phyloP scores from a whole-genome alignment of 2,113 vertebrate genomes.

The Passer domesticus region DNA sequence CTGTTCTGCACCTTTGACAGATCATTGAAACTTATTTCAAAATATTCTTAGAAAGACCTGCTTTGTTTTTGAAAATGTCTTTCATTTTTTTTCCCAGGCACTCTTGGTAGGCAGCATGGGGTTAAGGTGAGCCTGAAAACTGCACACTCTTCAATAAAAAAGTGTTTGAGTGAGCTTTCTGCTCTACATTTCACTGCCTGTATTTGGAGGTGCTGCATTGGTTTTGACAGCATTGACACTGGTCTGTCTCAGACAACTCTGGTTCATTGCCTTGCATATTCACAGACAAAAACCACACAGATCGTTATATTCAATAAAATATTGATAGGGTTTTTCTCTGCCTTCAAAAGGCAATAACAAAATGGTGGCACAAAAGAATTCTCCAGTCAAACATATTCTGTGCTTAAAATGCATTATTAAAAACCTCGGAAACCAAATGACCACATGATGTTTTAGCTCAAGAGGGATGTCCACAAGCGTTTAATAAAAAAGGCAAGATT shows the following conservation, averaged over 20 bases:
- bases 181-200: neutral
- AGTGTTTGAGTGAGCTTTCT: neutral
- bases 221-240: slow-evolving; percentile 21
- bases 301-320: slow-evolving; percentile 37
- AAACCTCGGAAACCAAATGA: neutral
- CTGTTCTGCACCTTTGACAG: neutral
- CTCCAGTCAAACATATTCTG: neutral
- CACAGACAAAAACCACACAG: neutral
- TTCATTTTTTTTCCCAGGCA: neutral
- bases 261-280: slow-evolving; percentile 3
- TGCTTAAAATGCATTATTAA: slow-evolving; percentile 19
- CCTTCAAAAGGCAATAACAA: slow-evolving; percentile 16
- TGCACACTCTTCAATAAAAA: neutral
- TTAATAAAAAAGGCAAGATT: neutral
- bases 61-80: neutral
- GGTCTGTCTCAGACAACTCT: neutral
- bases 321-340: slow-evolving; percentile 23
- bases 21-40: neutral
- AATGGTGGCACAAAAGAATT: slow-evolving; percentile 23
- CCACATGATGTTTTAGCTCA: neutral
- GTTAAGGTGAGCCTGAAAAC: slow-evolving; percentile 23
- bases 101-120: neutral
- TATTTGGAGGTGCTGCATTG: neutral
- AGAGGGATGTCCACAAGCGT: neutral
- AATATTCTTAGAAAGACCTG: neutral